phyloP scores from a whole-genome alignment of 2,888 invertebrate species.

The Troglohyphantes excavatus region DNA sequence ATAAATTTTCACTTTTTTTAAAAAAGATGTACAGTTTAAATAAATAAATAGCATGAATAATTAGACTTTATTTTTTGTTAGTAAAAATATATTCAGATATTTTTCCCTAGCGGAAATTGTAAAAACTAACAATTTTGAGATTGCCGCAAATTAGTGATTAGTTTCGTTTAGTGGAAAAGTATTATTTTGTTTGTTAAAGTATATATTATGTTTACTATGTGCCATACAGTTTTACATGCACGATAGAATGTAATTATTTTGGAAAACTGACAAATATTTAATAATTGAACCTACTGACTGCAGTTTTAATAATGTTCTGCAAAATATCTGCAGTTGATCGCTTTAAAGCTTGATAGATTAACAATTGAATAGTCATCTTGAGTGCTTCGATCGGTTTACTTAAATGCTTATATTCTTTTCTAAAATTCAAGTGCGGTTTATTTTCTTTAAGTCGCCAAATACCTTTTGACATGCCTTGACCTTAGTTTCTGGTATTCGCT shows the following conservation, averaged over 20 bases:
- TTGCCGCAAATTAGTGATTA: background rate
- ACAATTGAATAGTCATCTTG: background rate
- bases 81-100: too few relatives aligned
- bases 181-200: conserved; percentile 6
- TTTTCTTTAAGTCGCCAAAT: background rate
- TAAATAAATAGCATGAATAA: too few relatives aligned
- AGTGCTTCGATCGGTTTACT: background rate
- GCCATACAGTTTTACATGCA: too few relatives aligned
- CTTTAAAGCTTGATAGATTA: background rate
- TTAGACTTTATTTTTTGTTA: too few relatives aligned
- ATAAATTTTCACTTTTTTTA: too few relatives aligned
- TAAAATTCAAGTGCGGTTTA: background rate
- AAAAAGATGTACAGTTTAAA: too few relatives aligned
- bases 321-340: background rate
- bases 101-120: background rate
- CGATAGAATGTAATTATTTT: background rate
- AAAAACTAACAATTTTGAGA: background rate
- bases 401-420: background rate
- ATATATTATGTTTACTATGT: background rate
- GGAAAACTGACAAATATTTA: background rate
- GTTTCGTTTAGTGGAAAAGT: conserved; percentile 47
- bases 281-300: background rate
- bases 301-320: background rate
- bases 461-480: background rate
- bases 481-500: too few relatives aligned